Conservation (phyloP, 1,140 invertebrate genomes). For the Ptiloglossa arizonensis region DNA sequence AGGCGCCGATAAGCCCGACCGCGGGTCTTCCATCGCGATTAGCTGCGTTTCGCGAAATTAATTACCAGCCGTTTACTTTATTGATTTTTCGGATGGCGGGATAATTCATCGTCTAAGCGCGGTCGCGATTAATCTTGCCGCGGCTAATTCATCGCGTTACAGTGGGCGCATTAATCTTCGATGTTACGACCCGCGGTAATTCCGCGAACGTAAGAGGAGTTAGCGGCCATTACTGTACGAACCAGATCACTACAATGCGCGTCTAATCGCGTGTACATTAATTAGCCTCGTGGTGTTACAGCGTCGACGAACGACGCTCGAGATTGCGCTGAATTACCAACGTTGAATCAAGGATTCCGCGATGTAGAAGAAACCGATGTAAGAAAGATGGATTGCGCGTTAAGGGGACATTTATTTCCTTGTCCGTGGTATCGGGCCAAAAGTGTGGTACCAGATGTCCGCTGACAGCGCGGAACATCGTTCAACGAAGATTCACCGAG, state of each 20-base stretch:
- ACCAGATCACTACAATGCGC: constrained; percentile 20
- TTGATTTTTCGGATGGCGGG: constrained; percentile 41
- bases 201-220: constrained; percentile 16
- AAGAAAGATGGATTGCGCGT: too few relatives aligned
- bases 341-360: too few relatives aligned
- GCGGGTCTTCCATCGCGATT: constrained; percentile 21
- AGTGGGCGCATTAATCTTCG: constrained; percentile 15
- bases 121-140: constrained; percentile 32
- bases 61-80: constrained; percentile 26
- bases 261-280: constrained; percentile 4
- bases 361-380: too few relatives aligned
- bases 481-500: too few relatives aligned
- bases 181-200: constrained; percentile 3
- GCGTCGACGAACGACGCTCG: neutral
- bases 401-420: too few relatives aligned
- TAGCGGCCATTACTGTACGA: constrained; percentile 1
- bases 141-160: constrained; percentile 30
- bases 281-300: neutral
- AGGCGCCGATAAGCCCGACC: constrained; percentile 7
- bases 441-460: too few relatives aligned
- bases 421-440: too few relatives aligned
- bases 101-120: constrained; percentile 29
- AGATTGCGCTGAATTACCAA: neutral
- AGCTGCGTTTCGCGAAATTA: constrained; percentile 32
- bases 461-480: too few relatives aligned